These are phyloP conservation scores for Spodoptera littoralis DNA, from an alignment of 2,888 invertebrate genomes.

Conservation along the genomic window DNA sequence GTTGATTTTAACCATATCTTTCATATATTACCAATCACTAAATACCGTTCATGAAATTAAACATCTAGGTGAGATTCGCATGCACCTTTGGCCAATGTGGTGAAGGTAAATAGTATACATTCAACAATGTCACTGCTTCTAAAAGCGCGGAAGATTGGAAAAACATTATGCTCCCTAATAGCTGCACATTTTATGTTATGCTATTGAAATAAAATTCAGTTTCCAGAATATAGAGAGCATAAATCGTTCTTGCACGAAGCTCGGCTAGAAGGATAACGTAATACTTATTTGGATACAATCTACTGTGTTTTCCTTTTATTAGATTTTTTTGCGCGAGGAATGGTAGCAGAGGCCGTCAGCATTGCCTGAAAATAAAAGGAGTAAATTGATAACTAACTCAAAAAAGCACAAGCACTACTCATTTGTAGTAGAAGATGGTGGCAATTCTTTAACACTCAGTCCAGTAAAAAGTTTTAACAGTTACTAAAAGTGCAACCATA, in stretches of 20 bases:
- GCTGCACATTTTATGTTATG: constrained; percentile 10
- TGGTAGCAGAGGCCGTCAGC: constrained; percentile 91
- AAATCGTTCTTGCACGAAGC: constrained; percentile 38
- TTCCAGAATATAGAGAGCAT: constrained; percentile 49
- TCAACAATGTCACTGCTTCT: constrained; percentile 16
- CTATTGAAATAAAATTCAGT: constrained; percentile 13
- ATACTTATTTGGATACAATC: constrained; percentile 57
- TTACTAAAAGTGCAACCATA: constrained; percentile 40
- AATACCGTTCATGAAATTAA: constrained; percentile 6
- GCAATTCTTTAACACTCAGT: constrained; percentile 29
- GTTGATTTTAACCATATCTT: background rate
- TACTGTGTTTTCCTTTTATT: constrained; percentile 91
- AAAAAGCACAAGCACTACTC: constrained; percentile 74
- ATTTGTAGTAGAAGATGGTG: constrained; percentile 28
- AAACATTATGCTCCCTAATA: constrained; percentile 43
- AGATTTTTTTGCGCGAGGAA: constrained; percentile 92
- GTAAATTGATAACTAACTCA: constrained; percentile 77
- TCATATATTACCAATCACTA: background rate
- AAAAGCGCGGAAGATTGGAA: constrained; percentile 38
- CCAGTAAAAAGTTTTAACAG: background rate
- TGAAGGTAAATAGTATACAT: constrained; percentile 12
- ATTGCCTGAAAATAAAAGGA: constrained; percentile 90
- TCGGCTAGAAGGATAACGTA: constrained; percentile 39
- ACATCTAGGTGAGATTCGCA: constrained; percentile 21
- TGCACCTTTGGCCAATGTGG: constrained; percentile 33